phyloP scores from a whole-genome alignment of 2,797 vertebrate species.

The Lutra lutra region DNA sequence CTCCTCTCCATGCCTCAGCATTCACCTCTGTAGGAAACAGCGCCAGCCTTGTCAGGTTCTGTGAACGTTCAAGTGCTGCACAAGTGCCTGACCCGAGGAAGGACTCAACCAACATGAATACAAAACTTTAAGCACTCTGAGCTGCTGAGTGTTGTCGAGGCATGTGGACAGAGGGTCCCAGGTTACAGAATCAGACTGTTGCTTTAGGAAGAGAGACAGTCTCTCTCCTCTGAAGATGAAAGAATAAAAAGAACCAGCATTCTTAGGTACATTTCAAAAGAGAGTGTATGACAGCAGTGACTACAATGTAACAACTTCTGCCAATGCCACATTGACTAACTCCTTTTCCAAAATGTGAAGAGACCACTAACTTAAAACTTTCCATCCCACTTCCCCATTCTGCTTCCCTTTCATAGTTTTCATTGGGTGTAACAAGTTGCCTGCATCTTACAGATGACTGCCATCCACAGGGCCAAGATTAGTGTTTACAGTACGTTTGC shows the following conservation, averaged over 20 bases:
- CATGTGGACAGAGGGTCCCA: neutral
- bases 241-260: neutral
- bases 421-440: constrained; percentile 43
- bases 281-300: neutral
- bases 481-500: neutral
- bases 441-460: neutral
- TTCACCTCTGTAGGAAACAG: neutral
- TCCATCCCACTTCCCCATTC: constrained; percentile 60
- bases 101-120: neutral
- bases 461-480: neutral
- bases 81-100: neutral
- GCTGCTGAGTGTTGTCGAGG: neutral
- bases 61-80: neutral
- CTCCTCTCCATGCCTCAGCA: neutral
- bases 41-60: neutral
- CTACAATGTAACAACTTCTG: constrained; percentile 59
- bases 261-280: neutral
- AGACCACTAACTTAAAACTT: constrained; percentile 52
- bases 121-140: constrained; percentile 1
- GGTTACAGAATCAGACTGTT: neutral
- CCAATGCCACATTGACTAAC: constrained; percentile 54
- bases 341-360: constrained; percentile 63
- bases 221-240: neutral
- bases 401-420: constrained; percentile 66
- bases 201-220: neutral